These are phyloP conservation scores for Sebastes fasciatus DNA, from an alignment of 2,113 vertebrate genomes.

Conservation along the genomic window DNA sequence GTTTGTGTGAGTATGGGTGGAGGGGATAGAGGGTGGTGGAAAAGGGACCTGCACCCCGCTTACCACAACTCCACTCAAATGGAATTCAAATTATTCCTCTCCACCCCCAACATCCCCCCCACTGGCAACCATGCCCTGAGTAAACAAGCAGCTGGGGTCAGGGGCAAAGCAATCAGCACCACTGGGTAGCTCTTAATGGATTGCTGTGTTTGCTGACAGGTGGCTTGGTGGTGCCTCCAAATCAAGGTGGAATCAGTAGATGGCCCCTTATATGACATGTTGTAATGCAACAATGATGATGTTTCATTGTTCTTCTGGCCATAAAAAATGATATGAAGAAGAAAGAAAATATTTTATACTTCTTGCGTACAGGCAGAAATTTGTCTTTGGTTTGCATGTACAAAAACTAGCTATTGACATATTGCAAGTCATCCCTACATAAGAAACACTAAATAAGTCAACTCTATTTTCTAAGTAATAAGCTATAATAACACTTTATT, in stretches of 20 bases:
- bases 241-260: slow-evolving; percentile 44
- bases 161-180: slow-evolving; percentile 83
- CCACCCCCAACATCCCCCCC: slow-evolving; percentile 62
- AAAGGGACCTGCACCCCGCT: slow-evolving; percentile 59
- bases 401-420: too few species aligned
- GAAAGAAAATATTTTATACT: too few species aligned
- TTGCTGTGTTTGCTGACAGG: slow-evolving; percentile 79
- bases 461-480: not conserved
- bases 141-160: slow-evolving; percentile 81
- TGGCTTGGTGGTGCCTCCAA: slow-evolving; percentile 61
- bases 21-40: slow-evolving; percentile 50
- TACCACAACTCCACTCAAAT: slow-evolving; percentile 63
- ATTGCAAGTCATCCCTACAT: not conserved
- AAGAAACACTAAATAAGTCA: not conserved
- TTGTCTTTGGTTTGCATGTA: too few species aligned
- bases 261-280: slow-evolving; percentile 14
- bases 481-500: not conserved
- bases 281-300: slow-evolving; percentile 19
- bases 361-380: too few species aligned
- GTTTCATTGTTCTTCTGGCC: not conserved
- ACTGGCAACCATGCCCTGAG: slow-evolving; percentile 78
- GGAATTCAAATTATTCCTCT: slow-evolving; percentile 79
- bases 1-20: slow-evolving; percentile 76
- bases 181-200: slow-evolving; percentile 73
- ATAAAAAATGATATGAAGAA: not conserved